Conservation (phyloP, 2,113 vertebrate genomes). For the Garra rufa region DNA sequence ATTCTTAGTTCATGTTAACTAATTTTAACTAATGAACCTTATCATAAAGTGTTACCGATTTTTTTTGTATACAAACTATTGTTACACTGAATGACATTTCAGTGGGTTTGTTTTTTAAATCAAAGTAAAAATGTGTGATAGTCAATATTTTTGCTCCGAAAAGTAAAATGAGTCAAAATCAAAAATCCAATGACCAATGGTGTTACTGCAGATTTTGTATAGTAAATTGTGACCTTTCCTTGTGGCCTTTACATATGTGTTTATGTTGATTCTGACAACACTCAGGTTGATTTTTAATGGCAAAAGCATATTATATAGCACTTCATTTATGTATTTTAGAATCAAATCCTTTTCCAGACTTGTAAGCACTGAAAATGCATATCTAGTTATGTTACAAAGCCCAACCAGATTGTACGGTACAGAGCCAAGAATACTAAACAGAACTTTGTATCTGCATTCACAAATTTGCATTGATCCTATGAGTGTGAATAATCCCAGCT, state of each 20-base stretch:
- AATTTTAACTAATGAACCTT: too few relatives aligned
- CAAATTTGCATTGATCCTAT: slow-evolving; percentile 23
- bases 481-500: background rate
- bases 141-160: too few relatives aligned
- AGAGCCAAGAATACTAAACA: background rate
- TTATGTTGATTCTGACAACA: background rate
- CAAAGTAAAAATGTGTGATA: too few relatives aligned
- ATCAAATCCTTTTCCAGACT: background rate
- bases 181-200: too few relatives aligned
- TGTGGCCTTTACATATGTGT: background rate
- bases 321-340: background rate
- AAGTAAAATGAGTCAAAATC: too few relatives aligned
- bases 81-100: too few relatives aligned
- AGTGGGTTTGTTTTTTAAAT: too few relatives aligned
- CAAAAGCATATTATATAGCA: background rate
- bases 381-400: background rate
- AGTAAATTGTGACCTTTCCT: background rate
- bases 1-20: too few relatives aligned
- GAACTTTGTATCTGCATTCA: background rate
- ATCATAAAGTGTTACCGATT: too few relatives aligned
- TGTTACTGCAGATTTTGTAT: too few relatives aligned
- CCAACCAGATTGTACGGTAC: background rate
- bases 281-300: background rate
- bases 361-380: background rate
- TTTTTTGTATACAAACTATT: too few relatives aligned